Evolutionary conservation across 2,113 vertebrate species (phyloP), one percentile per base, ranked within the genome.

Genomic region (Aphelocoma coerulescens): DNA sequence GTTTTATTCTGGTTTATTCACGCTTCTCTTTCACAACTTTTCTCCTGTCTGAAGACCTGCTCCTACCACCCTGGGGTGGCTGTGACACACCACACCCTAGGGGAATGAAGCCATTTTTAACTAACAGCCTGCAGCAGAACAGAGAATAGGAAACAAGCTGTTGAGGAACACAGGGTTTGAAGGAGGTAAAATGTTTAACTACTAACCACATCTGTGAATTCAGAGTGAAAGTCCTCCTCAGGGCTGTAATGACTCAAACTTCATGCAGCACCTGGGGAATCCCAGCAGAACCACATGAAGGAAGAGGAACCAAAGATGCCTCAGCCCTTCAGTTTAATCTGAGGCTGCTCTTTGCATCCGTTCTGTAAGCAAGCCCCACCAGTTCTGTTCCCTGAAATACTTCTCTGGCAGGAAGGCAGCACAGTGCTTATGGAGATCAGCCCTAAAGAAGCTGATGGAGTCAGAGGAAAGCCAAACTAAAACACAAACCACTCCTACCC

Each of bases 271-370:
- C 65, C 72, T 78, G 94, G 96, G 96, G 66, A 96, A 91, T 92
- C 91, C 95, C 93, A 94, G 88, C 66, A 71, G 37, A 95, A 91
- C 88, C 94, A 91, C 85, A 91, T 58, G 24, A 94, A 92, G 73
- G 85, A 96, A 95, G 82, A 90, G 49, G 46, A 92, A 92, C 59
- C 69, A 76, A 71, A 81, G 73, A 59, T 18, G 33, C 46, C 72
- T 89, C 86, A 90, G 72, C 54, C 52, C 39, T 92, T 92, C 39
- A 6, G 48, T 88, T 88, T 86, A 55, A 91, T 71, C 69, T 49
- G 54, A 85, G 20, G 37, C n/a, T 89, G 66, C 41, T 69, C 86
- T 94, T 73, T 89, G 69, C 83, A 96, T 54, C 73, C 4, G 4
- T 57, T 88, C 48, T 49, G 39, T 76, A 81, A 90, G 68, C 61